These are phyloP conservation scores for Lytechinus pictus DNA, from an alignment of 35 echinoderm and acorn worm genomes.

Conservation along the genomic window DNA sequence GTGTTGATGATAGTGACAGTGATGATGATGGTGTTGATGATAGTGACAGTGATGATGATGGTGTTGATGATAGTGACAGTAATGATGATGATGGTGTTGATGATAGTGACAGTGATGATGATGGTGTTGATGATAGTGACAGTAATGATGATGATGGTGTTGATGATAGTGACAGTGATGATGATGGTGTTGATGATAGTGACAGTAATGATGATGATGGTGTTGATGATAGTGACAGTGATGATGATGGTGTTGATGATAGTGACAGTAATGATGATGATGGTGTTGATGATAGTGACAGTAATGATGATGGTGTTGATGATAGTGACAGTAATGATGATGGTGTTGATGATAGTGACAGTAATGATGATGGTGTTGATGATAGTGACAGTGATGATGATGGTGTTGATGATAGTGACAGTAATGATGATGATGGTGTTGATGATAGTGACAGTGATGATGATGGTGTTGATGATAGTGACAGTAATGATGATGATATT, in stretches of 20 bases:
- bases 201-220: neutral
- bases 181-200: neutral
- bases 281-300: neutral
- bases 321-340: no score
- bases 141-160: neutral
- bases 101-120: no score
- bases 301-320: no score
- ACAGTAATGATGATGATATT: neutral
- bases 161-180: no score
- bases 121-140: no score
- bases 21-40: neutral
- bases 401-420: neutral
- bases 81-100: neutral
- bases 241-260: neutral
- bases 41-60: neutral
- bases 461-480: neutral
- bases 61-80: no score
- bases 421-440: neutral
- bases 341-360: no score
- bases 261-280: neutral
- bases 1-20: neutral
- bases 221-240: neutral
- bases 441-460: neutral
- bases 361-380: neutral
- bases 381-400: neutral